Percentiles rank a stretch among this genome's conserved stretches.
These are phyloP conservation scores for Trichonephila clavipes DNA, from an alignment of 1,140 invertebrate species.

Conservation along the genomic window DNA sequence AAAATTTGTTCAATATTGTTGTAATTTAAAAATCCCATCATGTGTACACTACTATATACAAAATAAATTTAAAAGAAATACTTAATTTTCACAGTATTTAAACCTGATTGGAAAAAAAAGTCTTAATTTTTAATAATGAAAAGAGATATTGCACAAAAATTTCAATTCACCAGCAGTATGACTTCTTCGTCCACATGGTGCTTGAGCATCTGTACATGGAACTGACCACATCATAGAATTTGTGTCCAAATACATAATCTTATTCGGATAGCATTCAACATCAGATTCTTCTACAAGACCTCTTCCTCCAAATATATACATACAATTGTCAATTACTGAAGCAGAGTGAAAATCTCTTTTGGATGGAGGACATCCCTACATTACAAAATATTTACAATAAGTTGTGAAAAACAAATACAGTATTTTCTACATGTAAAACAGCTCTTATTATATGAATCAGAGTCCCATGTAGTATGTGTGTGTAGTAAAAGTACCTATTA, in stretches of 20 bases:
- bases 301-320: conserved; percentile 94
- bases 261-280: conserved; percentile 87
- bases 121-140: no score
- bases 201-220: conserved; percentile 83
- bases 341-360: conserved; percentile 95
- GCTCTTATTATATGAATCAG: no score
- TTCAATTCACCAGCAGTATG: conserved; percentile 85
- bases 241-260: conserved; percentile 89
- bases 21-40: no score
- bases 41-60: no score
- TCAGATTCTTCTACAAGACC: conserved; percentile 83
- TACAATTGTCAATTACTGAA: conserved; percentile 86
- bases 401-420: neutral
- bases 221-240: conserved; percentile 83
- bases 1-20: no score
- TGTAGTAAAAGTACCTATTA: neutral
- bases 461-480: no score
- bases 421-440: no score
- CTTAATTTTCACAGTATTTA: no score
- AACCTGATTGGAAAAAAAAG: no score
- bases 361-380: conserved; percentile 84
- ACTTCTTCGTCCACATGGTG: conserved; percentile 88
- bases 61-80: no score
- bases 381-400: neutral
- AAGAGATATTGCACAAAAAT: conserved; percentile 79